Evolutionary conservation across 92 coral and sea anemone genomes (phyloP), one percentile per base, ranked within the genome.

Genomic region (Phenganax stokvisi): DNA sequence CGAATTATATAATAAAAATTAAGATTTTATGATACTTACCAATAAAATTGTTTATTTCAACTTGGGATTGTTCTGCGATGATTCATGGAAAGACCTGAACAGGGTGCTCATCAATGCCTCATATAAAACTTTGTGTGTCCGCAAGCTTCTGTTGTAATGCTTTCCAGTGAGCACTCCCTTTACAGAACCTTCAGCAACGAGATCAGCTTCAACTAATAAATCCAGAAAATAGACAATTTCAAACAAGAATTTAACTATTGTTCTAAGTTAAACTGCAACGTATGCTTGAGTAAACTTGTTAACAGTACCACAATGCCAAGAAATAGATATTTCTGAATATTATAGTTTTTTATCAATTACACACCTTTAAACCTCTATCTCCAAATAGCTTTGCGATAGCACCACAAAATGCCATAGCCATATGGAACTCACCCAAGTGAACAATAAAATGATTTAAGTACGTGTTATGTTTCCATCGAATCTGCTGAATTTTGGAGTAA

Each of bases 351-450:
- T 37, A 37, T 37, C 47, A 37, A 37, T 37, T 37, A 37, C 77
- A 17, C 60, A 85, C 87, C 87, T 76, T 78, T 9, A 79, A 29
- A 10, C 85, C 85, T 60, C 72, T 85, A 84, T 84, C 87, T 57
- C 55, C 52, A 16, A 77, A 84, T 30, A 84, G 17, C 59, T 64
- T 84, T 17, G 63, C 70, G 8, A 74, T 76, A 25, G 83, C 87
- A n/a, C 74, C 31, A 56, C 70, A 56, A 76, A 57, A 84, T 17
- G 83, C 37, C 87, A 84, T 84, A 7, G 44, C 79, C 30, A 58
- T 67, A 30, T 84, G 87, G 69, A 84, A 84, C 44, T 57, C 83
- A 12, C 87, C 87, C 51, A 84, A 67, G 28, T 83, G 82, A 51
- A 84, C 65, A 44, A 64, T 54, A 64, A 84, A 75, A 57, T 52